These are phyloP conservation scores for Sebastes goodei DNA, from an alignment of 2,797 vertebrate species.

Conservation along the genomic window DNA sequence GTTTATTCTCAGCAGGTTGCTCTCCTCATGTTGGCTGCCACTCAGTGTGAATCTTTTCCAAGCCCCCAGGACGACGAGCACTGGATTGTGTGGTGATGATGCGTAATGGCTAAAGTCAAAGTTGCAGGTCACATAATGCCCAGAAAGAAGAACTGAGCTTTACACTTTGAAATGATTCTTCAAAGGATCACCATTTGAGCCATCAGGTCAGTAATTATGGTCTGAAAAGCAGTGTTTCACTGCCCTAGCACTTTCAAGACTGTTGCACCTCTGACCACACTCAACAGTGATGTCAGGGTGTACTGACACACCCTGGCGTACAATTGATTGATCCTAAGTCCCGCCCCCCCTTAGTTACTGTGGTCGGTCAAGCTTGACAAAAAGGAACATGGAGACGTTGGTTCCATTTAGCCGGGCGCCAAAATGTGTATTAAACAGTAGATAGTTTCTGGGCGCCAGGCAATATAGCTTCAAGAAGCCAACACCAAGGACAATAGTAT, in stretches of 20 bases:
- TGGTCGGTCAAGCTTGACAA: too few relatives aligned
- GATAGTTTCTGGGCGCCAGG: too few relatives aligned
- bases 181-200: too few relatives aligned
- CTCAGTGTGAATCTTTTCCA: neutral
- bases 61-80: neutral
- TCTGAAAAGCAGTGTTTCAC: neutral
- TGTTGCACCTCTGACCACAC: neutral
- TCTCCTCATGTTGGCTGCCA: slow-evolving; percentile 41
- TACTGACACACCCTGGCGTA: neutral
- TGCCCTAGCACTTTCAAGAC: neutral
- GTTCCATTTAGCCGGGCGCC: accelerated
- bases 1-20: slow-evolving; percentile 58
- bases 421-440: too few relatives aligned
- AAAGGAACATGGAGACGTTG: too few relatives aligned
- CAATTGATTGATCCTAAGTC: too few relatives aligned
- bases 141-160: neutral
- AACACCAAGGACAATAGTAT: too few relatives aligned
- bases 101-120: neutral
- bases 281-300: neutral
- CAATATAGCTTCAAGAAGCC: too few relatives aligned
- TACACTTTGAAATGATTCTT: neutral
- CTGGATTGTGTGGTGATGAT: neutral
- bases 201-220: too few relatives aligned
- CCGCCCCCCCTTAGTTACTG: too few relatives aligned
- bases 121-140: neutral